Base-by-base conservation (phyloP, 1,140 invertebrate species). In the Drosophila sturtevanti region DNA sequence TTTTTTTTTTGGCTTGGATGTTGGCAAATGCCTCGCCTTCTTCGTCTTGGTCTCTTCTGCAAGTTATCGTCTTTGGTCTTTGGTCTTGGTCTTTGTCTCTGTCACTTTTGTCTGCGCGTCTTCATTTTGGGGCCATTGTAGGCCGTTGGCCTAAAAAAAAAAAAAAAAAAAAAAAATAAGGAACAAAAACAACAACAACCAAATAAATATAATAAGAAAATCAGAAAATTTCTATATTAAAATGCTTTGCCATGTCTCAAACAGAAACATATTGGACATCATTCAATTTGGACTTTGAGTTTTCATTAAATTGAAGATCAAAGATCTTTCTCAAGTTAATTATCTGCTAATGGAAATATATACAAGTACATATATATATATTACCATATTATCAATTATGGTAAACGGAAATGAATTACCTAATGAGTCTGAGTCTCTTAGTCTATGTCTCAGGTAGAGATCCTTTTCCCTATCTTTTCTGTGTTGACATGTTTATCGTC, bases 171-270 rank as follows among this genome's bases (percentile, higher is more conserved):
- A 24, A 24, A n/a, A n/a, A n/a, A n/a, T n/a, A n/a, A n/a, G n/a
- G n/a, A n/a, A n/a, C n/a, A n/a, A n/a, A n/a, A n/a, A n/a, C n/a
- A n/a, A n/a, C n/a, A n/a, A n/a, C n/a, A n/a, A n/a, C n/a, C n/a
- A n/a, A n/a, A n/a, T n/a, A n/a, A n/a, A 24, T 4, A 2, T 18
- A 18, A 10, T 44, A 18, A 44, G 41, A 44, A 44, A 82, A 87
- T 89, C 82, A 87, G 82, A 89, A 87, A 87, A 87, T 87, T 87
- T 87, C 82, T 87, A 87, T 89, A 87, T 87, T 87, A 87, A 87
- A 87, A 87, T 87, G 82, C 82, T 89, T 74, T 72, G 84, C 82
- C 82, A 86, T 86, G 79, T 79, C 84, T 85, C 81, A 67, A 48
- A 65, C 61, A 55, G n/a, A n/a, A 68, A 72, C 61, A 56, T n/a